phyloP scores from a whole-genome alignment of 2,113 vertebrate species.

The Diadophis punctatus region DNA sequence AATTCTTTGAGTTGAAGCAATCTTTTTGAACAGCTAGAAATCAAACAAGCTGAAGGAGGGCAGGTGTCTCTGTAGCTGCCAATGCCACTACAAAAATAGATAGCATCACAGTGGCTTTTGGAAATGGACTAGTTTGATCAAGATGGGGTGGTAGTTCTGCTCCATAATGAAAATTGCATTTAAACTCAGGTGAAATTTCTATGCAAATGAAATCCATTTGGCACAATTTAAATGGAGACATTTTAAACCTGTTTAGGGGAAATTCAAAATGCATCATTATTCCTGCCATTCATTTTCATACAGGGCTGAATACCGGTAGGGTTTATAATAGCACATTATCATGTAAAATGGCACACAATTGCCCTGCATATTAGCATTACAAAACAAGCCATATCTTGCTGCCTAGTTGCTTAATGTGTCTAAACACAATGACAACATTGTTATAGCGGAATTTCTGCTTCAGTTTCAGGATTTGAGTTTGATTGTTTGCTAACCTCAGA shows the following conservation, averaged over 20 bases:
- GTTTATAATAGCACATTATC: slow-evolving; percentile 43
- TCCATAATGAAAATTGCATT: slow-evolving; percentile 40
- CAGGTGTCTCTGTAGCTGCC: slow-evolving; percentile 42
- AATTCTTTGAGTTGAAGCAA: slow-evolving; percentile 33
- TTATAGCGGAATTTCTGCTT: slow-evolving; percentile 18
- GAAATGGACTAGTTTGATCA: slow-evolving; percentile 45
- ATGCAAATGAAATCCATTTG: slow-evolving; percentile 48
- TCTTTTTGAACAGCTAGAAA: slow-evolving; percentile 31
- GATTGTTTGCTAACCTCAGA: background rate
- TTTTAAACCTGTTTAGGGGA: slow-evolving; percentile 43
- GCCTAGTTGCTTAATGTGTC: slow-evolving; percentile 1
- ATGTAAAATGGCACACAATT: slow-evolving; percentile 36
- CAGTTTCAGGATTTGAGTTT: background rate
- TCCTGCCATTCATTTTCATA: background rate
- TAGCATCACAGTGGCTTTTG: slow-evolving; percentile 36
- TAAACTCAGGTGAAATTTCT: slow-evolving; percentile 41
- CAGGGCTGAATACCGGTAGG: background rate
- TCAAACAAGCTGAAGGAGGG: slow-evolving; percentile 27
- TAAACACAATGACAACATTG: slow-evolving; percentile 8
- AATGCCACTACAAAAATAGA: slow-evolving; percentile 38
- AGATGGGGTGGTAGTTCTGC: slow-evolving; percentile 28
- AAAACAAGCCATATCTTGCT: background rate
- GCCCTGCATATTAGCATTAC: background rate
- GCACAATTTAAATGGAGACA: slow-evolving; percentile 30
- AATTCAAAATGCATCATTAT: slow-evolving; percentile 11